Conservation (phyloP, 2,888 invertebrate genomes). For the Abrostola triplasia region DNA sequence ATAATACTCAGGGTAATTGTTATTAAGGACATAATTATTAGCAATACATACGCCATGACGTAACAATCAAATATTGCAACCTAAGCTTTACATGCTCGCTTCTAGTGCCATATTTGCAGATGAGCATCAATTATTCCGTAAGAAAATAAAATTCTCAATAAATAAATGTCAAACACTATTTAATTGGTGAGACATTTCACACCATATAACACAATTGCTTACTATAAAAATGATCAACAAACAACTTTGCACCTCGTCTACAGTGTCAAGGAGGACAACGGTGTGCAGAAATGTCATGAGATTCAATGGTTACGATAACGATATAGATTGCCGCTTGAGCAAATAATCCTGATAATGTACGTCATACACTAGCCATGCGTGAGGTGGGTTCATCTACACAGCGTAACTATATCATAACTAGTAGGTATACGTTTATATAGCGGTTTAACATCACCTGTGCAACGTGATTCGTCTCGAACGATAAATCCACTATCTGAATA, state of each 20-base stretch:
- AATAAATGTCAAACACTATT: slow-evolving; percentile 88
- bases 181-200: slow-evolving; percentile 84
- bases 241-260: slow-evolving; percentile 85
- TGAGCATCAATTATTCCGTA: slow-evolving; percentile 84
- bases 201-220: slow-evolving; percentile 87
- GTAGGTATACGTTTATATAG: slow-evolving; percentile 71
- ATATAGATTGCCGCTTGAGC: slow-evolving; percentile 85
- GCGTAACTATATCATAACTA: slow-evolving; percentile 70
- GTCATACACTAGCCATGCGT: slow-evolving; percentile 83
- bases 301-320: slow-evolving; percentile 83
- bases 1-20: slow-evolving; percentile 59
- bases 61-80: slow-evolving; percentile 66
- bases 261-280: slow-evolving; percentile 74
- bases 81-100: slow-evolving; percentile 68
- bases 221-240: slow-evolving; percentile 88
- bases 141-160: slow-evolving; percentile 88
- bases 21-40: slow-evolving; percentile 56
- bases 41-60: slow-evolving; percentile 62
- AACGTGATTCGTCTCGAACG: slow-evolving; percentile 70
- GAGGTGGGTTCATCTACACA: slow-evolving; percentile 83
- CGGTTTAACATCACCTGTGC: slow-evolving; percentile 77
- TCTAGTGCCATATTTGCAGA: slow-evolving; percentile 87
- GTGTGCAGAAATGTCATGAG: slow-evolving; percentile 85
- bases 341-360: slow-evolving; percentile 82
- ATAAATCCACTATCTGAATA: slow-evolving; percentile 73